Percentiles rank a stretch among this genome's conserved stretches.
phyloP scores from a whole-genome alignment of 2,888 invertebrate species.

The Ennomos fuscantarius region DNA sequence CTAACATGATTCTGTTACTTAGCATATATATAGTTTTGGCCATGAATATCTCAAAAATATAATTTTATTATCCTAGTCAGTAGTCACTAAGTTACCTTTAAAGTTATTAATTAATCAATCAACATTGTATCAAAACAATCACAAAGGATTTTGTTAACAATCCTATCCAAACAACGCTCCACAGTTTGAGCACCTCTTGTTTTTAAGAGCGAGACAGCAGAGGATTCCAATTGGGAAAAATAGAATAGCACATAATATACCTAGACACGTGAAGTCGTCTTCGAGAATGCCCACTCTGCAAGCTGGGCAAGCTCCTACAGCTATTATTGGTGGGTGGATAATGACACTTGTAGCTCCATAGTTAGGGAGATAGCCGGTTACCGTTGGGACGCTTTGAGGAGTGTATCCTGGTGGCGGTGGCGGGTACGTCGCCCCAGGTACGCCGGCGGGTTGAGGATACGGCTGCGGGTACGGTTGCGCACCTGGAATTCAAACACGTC shows the following conservation, averaged over 20 bases:
- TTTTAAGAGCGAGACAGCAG: conserved; percentile 93
- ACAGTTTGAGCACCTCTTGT: conserved; percentile 94
- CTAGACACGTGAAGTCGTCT: conserved; percentile 94
- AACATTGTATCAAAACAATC: conserved; percentile 42
- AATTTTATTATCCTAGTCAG: conserved; percentile 37
- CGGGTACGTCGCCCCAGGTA: conserved; percentile 62
- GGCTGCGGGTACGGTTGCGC: conserved; percentile 44
- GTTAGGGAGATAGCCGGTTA: conserved; percentile 81
- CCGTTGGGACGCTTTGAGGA: conserved; percentile 67
- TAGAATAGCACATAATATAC: conserved; percentile 92
- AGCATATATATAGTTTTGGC: conserved; percentile 16
- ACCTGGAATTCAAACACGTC: conserved; percentile 44
- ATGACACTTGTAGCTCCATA: conserved; percentile 87
- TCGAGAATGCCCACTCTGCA: conserved; percentile 95
- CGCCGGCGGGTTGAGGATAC: conserved; percentile 39
- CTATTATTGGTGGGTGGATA: conserved; percentile 90
- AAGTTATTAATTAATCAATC: conserved; percentile 46
- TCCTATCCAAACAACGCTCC: conserved; percentile 91
- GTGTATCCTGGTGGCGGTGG: conserved; percentile 86
- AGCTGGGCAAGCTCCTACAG: conserved; percentile 95
- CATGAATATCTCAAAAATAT: conserved; percentile 11
- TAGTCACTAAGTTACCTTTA: conserved; percentile 42
- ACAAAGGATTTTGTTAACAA: conserved; percentile 33
- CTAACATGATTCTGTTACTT: conserved; percentile 10
- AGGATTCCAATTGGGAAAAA: conserved; percentile 95